These are phyloP conservation scores for Idris sp. DNA, from an alignment of 1,140 invertebrate species.

Conservation along the genomic window DNA sequence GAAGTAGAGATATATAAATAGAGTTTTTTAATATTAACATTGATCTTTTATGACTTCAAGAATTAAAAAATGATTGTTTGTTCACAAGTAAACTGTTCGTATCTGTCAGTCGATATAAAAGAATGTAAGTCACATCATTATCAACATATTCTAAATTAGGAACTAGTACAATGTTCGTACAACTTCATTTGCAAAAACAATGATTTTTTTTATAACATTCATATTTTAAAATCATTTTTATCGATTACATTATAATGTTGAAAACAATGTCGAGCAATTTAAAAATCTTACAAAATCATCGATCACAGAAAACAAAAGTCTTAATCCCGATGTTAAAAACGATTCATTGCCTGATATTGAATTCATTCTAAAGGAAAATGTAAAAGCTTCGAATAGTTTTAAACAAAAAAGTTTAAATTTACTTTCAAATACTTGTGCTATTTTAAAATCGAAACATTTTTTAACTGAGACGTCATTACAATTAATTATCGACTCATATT, in stretches of 20 bases:
- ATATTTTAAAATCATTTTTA: conserved; percentile 1
- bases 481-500: conserved; percentile 8
- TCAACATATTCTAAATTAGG: not conserved
- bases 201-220: too few relatives aligned
- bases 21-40: too few relatives aligned
- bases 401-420: conserved; percentile 15
- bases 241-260: too few relatives aligned
- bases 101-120: too few relatives aligned
- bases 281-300: conserved; percentile 10
- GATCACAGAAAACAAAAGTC: not conserved
- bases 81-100: too few relatives aligned
- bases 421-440: conserved; percentile 12
- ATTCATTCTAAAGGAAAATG: too few relatives aligned
- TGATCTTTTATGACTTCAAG: too few relatives aligned
- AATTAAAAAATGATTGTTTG: too few relatives aligned
- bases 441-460: conserved; percentile 21
- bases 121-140: not conserved
- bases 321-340: too few relatives aligned
- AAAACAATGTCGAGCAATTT: not conserved
- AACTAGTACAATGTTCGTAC: not conserved
- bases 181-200: not conserved
- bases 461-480: conserved; percentile 6
- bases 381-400: not conserved
- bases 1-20: too few relatives aligned
- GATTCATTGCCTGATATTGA: too few relatives aligned